Percentiles rank a stretch among this genome's conserved stretches.
Evolutionary conservation across 2,113 vertebrate species (phyloP).

Genomic region (western clawed frog (Xenopus tropicalis)): UCB_Xtro_10.0 CM004443.2:122091001-122091500

Average conservation of each 20-base stretch:
- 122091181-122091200: slow-evolving; percentile 29
- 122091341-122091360: too few relatives aligned
- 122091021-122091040: too few relatives aligned
- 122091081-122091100: slow-evolving; percentile 16
- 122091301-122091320: too few relatives aligned
- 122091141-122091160: slow-evolving; percentile 33
- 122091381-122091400: too few relatives aligned
- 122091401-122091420: too few relatives aligned
- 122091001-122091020: too few relatives aligned
- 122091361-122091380: background rate
- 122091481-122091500: too few relatives aligned
- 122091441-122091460: too few relatives aligned
- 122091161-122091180: slow-evolving; percentile 37
- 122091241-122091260: slow-evolving; percentile 38
- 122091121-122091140: slow-evolving; percentile 34
- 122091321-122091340: too few relatives aligned
- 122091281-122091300: background rate
- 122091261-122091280: slow-evolving; percentile 14
- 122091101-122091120: slow-evolving; percentile 30
- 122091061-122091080: slow-evolving; percentile 8
- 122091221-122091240: slow-evolving; percentile 37
- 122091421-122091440: too few relatives aligned
- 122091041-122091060: too few relatives aligned
- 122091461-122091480: too few relatives aligned
- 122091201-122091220: slow-evolving; percentile 39